phyloP scores from a whole-genome alignment of 2,113 vertebrate genomes.

The Triplophysa tibetana region DNA sequence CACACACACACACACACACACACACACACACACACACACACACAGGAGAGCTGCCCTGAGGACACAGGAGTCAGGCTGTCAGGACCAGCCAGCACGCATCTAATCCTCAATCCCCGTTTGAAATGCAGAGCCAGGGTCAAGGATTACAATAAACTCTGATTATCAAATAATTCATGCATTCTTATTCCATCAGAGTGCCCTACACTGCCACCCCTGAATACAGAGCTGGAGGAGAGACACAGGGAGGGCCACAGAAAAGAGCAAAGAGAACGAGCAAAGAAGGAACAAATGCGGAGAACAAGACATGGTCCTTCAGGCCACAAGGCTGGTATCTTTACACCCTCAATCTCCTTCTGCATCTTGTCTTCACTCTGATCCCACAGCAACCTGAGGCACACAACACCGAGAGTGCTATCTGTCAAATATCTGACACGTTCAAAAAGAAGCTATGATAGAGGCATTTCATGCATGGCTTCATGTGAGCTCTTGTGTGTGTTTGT shows the following conservation, averaged over 20 bases:
- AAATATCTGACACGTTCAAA: conserved; percentile 59
- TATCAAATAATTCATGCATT: conserved; percentile 80
- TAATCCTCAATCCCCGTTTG: conserved; percentile 80
- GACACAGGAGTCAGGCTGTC: conserved; percentile 51
- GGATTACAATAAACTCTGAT: conserved; percentile 80
- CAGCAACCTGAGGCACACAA: conserved; percentile 34
- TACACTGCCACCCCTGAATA: conserved; percentile 64
- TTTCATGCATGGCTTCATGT: conserved; percentile 18
- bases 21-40: conserved; percentile 16
- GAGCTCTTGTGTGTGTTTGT: conserved; percentile 34
- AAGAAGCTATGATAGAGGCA: conserved; percentile 20
- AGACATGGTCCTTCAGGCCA: conserved; percentile 29
- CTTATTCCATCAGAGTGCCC: conserved; percentile 68
- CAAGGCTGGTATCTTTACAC: conserved; percentile 24
- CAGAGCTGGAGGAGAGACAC: conserved; percentile 48
- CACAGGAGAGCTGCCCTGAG: conserved; percentile 46
- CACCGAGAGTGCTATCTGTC: conserved; percentile 51
- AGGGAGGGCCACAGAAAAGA: conserved; percentile 44
- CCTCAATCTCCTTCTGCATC: conserved; percentile 45
- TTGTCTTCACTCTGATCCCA: conserved; percentile 35
- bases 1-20: no score
- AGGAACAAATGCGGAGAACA: neutral
- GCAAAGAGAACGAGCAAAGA: conserved; percentile 8
- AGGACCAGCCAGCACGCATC: conserved; percentile 43
- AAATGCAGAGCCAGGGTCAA: conserved; percentile 80